Percentiles rank a stretch among this genome's conserved stretches.
Evolutionary conservation across 2,113 vertebrate genomes (phyloP).

Genomic region (Lycocorax pyrrhopterus): DNA sequence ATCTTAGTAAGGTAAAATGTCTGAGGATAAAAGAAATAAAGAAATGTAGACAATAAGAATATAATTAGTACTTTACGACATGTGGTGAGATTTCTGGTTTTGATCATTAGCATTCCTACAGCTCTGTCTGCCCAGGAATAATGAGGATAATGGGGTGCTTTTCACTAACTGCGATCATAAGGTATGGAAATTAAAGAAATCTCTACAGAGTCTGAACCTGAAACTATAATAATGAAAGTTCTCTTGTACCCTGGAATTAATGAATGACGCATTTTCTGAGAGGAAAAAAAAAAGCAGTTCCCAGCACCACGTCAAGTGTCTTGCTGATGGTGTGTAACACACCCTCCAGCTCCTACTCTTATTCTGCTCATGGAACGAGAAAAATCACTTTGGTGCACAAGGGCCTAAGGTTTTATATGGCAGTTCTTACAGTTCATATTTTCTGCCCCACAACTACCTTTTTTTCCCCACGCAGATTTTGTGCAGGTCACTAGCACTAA

Average conservation of each 20-base stretch:
- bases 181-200: neutral
- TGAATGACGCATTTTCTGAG: neutral
- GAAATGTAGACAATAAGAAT: neutral
- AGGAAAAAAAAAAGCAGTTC: neutral
- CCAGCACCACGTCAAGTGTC: neutral
- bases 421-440: neutral
- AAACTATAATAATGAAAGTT: neutral
- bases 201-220: neutral
- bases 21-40: neutral
- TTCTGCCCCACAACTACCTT: neutral
- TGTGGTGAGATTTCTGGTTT: neutral
- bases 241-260: neutral
- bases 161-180: neutral
- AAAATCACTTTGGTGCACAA: neutral
- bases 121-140: neutral
- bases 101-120: neutral
- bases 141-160: neutral
- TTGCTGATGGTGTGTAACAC: neutral
- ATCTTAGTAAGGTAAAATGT: neutral
- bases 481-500: neutral
- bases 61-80: neutral
- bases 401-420: neutral
- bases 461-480: neutral
- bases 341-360: neutral
- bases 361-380: fast-evolving